Evolutionary conservation across 2,888 invertebrate species (phyloP).

Genomic region (Conus canariensis): DNA sequence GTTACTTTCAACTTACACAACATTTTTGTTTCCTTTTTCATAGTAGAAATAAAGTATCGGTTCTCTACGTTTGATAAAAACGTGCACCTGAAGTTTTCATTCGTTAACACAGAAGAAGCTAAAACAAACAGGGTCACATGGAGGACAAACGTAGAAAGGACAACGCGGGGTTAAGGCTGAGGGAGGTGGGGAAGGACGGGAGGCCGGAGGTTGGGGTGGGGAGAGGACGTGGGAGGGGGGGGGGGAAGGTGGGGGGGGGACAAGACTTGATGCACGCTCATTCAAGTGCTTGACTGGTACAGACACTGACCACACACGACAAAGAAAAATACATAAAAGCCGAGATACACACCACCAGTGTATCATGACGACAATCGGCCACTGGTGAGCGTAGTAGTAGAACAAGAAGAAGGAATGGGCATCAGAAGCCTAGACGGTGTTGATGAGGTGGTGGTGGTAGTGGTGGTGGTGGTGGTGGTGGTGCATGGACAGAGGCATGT

Average conservation of each 20-base stretch:
- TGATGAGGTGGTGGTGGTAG: conserved; percentile 9
- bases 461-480: conserved; percentile 20
- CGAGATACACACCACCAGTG: conserved; percentile 36
- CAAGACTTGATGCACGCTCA: conserved; percentile 14
- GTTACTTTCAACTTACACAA: too few relatives aligned
- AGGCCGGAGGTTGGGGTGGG: too few relatives aligned
- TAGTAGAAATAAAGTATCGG: too few relatives aligned
- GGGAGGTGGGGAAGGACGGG: too few relatives aligned
- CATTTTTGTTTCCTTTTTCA: too few relatives aligned
- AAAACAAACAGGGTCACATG: too few relatives aligned
- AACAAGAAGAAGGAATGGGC: background rate
- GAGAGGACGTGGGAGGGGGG: too few relatives aligned
- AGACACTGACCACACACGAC: background rate
- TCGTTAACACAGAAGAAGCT: too few relatives aligned
- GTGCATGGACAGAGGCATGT: conserved; percentile 31
- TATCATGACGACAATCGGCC: conserved; percentile 27
- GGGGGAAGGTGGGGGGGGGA: background rate
- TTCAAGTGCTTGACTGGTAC: background rate
- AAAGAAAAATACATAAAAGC: background rate
- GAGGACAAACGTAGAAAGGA: too few relatives aligned
- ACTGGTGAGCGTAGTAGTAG: conserved; percentile 30
- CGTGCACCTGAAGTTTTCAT: too few relatives aligned
- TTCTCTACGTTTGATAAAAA: too few relatives aligned
- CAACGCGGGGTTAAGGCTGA: too few relatives aligned
- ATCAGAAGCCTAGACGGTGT: conserved; percentile 2